Conservation (phyloP, 2,888 invertebrate genomes). For the Scotopteryx bipunctaria region DNA sequence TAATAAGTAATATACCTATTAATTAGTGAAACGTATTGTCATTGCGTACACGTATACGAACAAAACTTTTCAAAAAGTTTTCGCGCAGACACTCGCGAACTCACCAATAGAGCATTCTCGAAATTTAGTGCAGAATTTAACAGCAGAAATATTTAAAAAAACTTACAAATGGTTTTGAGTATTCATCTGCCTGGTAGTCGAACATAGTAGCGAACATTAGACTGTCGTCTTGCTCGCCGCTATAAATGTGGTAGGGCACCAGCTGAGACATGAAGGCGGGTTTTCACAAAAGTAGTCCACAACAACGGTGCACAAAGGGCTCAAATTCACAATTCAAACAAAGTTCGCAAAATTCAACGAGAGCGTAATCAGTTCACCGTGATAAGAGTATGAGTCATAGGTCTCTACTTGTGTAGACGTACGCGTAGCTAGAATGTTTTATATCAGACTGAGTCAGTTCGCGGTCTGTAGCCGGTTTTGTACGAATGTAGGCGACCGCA, state of each 20-base stretch:
- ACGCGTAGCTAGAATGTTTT: constrained; percentile 75
- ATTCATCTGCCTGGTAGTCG: constrained; percentile 78
- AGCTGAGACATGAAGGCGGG: constrained; percentile 85
- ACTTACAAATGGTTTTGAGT: constrained; percentile 75
- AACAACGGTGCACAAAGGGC: constrained; percentile 60
- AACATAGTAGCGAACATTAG: constrained; percentile 83
- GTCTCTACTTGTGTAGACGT: constrained; percentile 63
- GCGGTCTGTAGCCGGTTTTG: constrained; percentile 76
- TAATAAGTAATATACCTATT: too few relatives aligned
- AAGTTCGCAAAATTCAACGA: constrained; percentile 56
- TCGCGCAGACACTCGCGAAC: neutral
- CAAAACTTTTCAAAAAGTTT: neutral
- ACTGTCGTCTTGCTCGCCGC: constrained; percentile 80
- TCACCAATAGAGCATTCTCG: neutral
- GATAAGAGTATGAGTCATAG: constrained; percentile 78
- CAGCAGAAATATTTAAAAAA: neutral
- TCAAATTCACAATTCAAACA: constrained; percentile 49
- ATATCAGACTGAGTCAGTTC: constrained; percentile 80
- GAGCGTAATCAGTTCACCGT: constrained; percentile 62
- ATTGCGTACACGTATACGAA: neutral
- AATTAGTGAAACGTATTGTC: neutral
- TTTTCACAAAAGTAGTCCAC: constrained; percentile 64
- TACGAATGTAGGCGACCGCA: constrained; percentile 61
- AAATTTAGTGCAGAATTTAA: neutral
- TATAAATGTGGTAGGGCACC: constrained; percentile 81